Evolutionary conservation across 2,888 invertebrate species (phyloP).

Genomic region (Ormyrus rosae): DNA sequence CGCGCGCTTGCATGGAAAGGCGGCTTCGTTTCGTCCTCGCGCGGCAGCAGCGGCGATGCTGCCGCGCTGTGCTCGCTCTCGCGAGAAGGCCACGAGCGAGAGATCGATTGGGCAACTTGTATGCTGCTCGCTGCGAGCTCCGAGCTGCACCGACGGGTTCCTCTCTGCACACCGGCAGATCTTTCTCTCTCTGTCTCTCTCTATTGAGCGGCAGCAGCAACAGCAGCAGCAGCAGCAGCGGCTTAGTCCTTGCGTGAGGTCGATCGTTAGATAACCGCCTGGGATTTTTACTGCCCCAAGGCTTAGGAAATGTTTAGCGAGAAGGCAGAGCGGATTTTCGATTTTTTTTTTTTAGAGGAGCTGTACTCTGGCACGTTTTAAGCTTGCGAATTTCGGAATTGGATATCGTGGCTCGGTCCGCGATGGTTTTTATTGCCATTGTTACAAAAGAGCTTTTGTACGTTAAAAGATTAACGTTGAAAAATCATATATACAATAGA

Average conservation of each 20-base stretch:
- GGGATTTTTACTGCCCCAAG: background rate
- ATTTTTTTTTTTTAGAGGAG: no score
- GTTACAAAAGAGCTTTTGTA: no score
- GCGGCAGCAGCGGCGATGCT: background rate
- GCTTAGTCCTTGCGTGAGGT: constrained; percentile 46
- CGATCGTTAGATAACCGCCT: constrained; percentile 40
- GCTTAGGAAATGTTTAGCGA: background rate
- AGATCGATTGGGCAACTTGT: constrained; percentile 39
- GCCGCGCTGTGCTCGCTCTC: background rate
- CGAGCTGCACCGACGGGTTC: no score
- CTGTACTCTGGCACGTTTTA: no score
- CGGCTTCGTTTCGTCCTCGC: background rate
- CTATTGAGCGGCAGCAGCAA: background rate
- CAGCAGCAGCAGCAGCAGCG: background rate
- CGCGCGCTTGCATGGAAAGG: constrained; percentile 10
- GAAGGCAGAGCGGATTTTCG: no score
- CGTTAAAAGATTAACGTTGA: no score
- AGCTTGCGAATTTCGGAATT: no score
- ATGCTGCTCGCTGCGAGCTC: background rate
- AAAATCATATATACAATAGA: no score
- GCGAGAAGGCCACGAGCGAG: background rate
- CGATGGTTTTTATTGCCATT: no score
- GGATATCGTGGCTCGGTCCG: no score
- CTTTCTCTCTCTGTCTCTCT: background rate
- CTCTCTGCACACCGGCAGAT: no score